phyloP scores from a whole-genome alignment of 2,797 vertebrate species.

The Avahi laniger region DNA sequence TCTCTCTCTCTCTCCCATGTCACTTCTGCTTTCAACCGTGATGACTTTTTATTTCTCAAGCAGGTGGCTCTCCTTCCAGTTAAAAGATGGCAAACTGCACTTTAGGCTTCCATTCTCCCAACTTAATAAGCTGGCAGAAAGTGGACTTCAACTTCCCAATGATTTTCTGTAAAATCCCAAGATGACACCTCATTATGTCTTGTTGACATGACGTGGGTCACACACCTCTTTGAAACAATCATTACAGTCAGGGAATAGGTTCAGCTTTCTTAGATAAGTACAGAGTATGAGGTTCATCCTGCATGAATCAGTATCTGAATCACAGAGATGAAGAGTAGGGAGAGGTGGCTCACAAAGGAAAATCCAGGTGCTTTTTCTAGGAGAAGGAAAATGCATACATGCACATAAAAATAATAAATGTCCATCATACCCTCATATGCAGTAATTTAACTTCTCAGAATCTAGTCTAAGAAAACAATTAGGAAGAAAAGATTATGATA shows the following conservation, averaged over 20 bases:
- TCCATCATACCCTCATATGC: not conserved
- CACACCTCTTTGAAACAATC: not conserved
- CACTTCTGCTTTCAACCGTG: not conserved
- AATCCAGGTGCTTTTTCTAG: not conserved
- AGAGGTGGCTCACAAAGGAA: not conserved
- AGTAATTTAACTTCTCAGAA: not conserved
- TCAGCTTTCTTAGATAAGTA: not conserved
- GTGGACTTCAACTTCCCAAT: not conserved
- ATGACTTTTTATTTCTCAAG: not conserved
- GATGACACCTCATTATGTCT: not conserved
- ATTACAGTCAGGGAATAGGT: not conserved
- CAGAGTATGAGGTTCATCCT: not conserved
- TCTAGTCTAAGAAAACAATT: not conserved
- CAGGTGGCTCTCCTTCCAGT: not conserved
- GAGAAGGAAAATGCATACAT: not conserved
- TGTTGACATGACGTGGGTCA: not conserved
- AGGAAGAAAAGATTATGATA: not conserved
- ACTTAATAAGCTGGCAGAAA: not conserved
- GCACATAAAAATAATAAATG: not conserved
- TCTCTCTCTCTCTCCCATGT: not conserved
- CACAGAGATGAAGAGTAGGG: not conserved
- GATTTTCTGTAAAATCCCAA: not conserved
- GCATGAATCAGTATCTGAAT: too few relatives aligned
- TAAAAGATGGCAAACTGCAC: not conserved
- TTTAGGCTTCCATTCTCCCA: not conserved